Percentiles rank a stretch among this genome's conserved stretches.
phyloP scores from a whole-genome alignment of 2,113 vertebrate genomes.

The Coptodon rendalli region DNA sequence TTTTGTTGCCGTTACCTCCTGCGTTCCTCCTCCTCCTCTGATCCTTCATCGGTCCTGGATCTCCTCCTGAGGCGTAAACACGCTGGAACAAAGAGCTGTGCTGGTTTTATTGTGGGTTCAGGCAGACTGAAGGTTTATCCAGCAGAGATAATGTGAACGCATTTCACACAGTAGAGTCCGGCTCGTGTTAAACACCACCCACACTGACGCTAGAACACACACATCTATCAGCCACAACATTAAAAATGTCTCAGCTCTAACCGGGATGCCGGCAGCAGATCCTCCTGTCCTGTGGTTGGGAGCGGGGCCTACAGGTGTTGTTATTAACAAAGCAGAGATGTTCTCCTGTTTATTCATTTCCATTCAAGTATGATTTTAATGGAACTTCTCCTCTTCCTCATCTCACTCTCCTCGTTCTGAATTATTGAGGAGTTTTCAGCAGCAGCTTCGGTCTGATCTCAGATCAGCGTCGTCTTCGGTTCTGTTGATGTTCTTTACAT shows the following conservation, averaged over 20 bases:
- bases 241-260: neutral
- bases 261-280: neutral
- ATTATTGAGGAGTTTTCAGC: neutral
- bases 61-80: slow-evolving; percentile 28
- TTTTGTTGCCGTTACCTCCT: slow-evolving; percentile 9
- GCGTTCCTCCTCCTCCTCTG: neutral
- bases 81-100: neutral
- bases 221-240: neutral
- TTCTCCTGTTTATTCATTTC: neutral
- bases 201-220: neutral
- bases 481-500: neutral
- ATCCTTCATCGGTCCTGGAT: neutral
- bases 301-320: neutral
- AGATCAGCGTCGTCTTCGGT: neutral
- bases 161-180: neutral
- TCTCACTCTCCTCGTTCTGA: neutral
- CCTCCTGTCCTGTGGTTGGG: neutral
- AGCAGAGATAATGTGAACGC: neutral
- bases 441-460: neutral
- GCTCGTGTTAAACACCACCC: neutral
- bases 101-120: neutral
- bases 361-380: neutral
- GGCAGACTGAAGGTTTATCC: neutral
- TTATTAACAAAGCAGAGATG: neutral
- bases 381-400: neutral